A percentile compares a stretch with the other conserved stretches of the same genome.
Evolutionary conservation across 1,140 invertebrate species (phyloP).

Genomic region (Drosophila bocki): DNA sequence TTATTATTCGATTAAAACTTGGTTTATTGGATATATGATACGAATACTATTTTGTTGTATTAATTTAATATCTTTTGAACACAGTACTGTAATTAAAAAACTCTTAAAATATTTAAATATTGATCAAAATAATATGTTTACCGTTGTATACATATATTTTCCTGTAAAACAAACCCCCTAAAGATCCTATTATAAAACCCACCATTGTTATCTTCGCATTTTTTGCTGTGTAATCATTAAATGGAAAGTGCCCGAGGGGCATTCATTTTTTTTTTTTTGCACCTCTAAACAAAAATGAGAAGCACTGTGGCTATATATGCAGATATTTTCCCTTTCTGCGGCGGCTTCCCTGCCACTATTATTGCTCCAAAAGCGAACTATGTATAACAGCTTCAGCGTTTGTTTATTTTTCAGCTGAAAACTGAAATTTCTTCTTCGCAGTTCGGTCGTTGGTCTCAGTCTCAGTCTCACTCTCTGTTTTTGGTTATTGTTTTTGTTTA

Average conservation of each 20-base stretch:
- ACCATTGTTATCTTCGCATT: slow-evolving; percentile 1
- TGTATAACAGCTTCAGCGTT: slow-evolving; percentile 41
- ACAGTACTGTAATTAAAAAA: no score
- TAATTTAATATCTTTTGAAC: no score
- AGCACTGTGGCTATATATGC: slow-evolving; percentile 18
- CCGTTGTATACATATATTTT: no score
- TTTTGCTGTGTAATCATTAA: slow-evolving; percentile 58
- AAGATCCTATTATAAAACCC: neutral
- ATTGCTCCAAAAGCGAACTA: slow-evolving; percentile 41
- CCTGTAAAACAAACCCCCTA: neutral
- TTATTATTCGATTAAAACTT: no score
- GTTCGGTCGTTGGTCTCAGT: slow-evolving; percentile 50
- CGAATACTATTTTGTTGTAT: no score
- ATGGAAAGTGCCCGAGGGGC: slow-evolving; percentile 69
- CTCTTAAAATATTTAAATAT: no score
- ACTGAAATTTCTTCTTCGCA: slow-evolving; percentile 58
- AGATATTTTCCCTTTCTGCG: slow-evolving; percentile 66
- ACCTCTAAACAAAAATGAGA: slow-evolving; percentile 48
- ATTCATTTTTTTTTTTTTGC: slow-evolving; percentile 65
- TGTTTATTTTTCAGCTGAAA: slow-evolving; percentile 65
- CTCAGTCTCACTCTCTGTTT: slow-evolving; percentile 24
- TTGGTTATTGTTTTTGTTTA: slow-evolving; percentile 72
- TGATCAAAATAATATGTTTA: no score
- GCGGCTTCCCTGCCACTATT: slow-evolving; percentile 15
- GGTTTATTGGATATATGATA: no score